Evolutionary conservation across 1,140 invertebrate genomes (phyloP).

Genomic region (Caerostris darwini): DNA sequence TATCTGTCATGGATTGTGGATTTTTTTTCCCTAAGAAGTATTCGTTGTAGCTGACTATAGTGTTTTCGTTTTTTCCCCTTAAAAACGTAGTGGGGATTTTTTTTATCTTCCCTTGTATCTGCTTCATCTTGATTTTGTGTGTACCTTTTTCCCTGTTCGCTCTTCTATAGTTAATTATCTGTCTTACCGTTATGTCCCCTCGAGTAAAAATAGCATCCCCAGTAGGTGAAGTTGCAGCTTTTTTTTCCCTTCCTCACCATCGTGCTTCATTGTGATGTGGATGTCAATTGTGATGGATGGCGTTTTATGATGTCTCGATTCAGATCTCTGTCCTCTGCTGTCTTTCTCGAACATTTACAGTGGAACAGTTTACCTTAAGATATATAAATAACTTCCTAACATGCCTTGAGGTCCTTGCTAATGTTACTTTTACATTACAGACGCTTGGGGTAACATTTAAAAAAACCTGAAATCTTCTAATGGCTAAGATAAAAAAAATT

Average conservation of each 20-base stretch:
- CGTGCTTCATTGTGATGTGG: constrained; percentile 40
- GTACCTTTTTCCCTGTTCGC: neutral
- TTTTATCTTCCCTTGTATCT: constrained; percentile 40
- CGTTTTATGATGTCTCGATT: constrained; percentile 28
- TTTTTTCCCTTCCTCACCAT: neutral
- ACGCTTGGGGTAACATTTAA: no score
- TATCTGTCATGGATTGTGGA: constrained; percentile 13
- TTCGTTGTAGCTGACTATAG: constrained; percentile 29
- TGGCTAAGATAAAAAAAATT: no score
- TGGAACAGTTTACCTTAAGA: neutral
- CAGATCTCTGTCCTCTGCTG: neutral
- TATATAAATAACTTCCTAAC: neutral
- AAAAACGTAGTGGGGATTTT: constrained; percentile 6
- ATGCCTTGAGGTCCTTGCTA: neutral
- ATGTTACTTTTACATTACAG: constrained; percentile 15
- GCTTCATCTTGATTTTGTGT: constrained; percentile 56
- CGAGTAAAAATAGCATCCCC: constrained; percentile 29
- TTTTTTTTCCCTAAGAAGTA: constrained; percentile 29
- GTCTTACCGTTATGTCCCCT: constrained; percentile 15
- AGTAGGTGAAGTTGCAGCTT: neutral
- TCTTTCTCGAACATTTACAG: neutral
- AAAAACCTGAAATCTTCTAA: no score
- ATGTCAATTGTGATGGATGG: constrained; percentile 61
- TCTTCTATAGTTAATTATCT: constrained; percentile 62
- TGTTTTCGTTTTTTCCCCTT: constrained; percentile 25